Conservation (phyloP, 2,888 invertebrate genomes). For the Harpalus rubripes region DNA sequence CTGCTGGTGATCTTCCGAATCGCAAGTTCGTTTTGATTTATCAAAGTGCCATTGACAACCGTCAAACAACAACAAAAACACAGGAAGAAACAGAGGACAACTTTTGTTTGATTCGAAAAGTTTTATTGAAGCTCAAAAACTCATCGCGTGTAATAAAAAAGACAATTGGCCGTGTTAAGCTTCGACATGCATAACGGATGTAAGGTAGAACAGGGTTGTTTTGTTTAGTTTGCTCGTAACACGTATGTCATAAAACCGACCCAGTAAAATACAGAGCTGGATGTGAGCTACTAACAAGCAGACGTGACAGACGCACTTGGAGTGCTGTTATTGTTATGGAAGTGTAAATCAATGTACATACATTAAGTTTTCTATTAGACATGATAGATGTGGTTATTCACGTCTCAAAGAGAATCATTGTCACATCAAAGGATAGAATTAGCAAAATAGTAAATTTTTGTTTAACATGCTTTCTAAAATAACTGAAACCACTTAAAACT, state of each 20-base stretch:
- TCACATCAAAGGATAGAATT: too few relatives aligned
- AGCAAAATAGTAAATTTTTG: too few relatives aligned
- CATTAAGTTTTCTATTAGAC: too few relatives aligned
- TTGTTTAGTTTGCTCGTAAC: constrained; percentile 55
- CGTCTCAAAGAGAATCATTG: too few relatives aligned
- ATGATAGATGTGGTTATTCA: too few relatives aligned
- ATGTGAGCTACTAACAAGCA: too few relatives aligned
- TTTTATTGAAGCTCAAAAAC: constrained; percentile 46
- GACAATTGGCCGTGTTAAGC: constrained; percentile 47
- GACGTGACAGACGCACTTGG: too few relatives aligned
- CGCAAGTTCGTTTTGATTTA: constrained; percentile 50
- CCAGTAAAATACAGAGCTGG: too few relatives aligned
- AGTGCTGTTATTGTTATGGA: too few relatives aligned
- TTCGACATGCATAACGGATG: constrained; percentile 57
- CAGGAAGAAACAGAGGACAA: constrained; percentile 9
- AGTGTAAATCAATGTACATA: too few relatives aligned
- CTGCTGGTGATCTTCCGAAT: constrained; percentile 25
- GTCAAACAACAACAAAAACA: not conserved
- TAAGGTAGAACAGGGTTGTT: not conserved
- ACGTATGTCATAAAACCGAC: constrained; percentile 49
- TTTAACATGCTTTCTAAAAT: too few relatives aligned
- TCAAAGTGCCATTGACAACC: constrained; percentile 37
- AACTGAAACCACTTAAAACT: too few relatives aligned
- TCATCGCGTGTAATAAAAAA: constrained; percentile 51
- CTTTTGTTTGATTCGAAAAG: constrained; percentile 59